Evolutionary conservation across 1,140 invertebrate genomes (phyloP).

Genomic region (Plodia interpunctella): DNA sequence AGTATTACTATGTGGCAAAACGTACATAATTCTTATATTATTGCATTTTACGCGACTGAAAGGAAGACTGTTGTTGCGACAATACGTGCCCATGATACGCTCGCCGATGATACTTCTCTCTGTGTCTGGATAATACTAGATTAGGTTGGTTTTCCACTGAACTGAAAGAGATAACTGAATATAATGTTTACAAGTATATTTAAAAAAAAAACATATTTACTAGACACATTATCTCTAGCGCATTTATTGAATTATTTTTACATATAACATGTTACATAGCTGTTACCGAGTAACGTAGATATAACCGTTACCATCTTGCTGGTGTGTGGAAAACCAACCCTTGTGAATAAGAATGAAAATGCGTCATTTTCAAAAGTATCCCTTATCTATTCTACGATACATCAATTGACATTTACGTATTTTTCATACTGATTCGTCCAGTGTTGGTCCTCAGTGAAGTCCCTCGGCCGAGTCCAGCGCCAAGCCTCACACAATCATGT

Average conservation of each 20-base stretch:
- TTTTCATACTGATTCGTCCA: too few relatives aligned
- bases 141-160: not conserved
- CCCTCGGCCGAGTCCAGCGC: not conserved
- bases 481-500: constrained; percentile 31
- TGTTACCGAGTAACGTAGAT: too few relatives aligned
- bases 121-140: not conserved
- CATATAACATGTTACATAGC: not conserved
- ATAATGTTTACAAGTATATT: too few relatives aligned
- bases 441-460: not conserved
- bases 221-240: too few relatives aligned
- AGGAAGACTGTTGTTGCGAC: constrained; percentile 54
- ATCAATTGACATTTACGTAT: too few relatives aligned
- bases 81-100: constrained; percentile 24
- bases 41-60: constrained; percentile 60
- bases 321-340: not conserved
- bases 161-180: not conserved
- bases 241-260: too few relatives aligned
- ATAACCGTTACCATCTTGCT: too few relatives aligned
- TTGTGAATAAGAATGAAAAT: constrained; percentile 4
- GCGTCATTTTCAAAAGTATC: not conserved
- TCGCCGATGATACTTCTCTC: not conserved
- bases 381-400: not conserved
- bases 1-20: constrained; percentile 65
- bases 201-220: too few relatives aligned
- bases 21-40: constrained; percentile 27